Evolutionary conservation across 2,113 vertebrate genomes (phyloP), one percentile per base, ranked within the genome.

Genomic region (Zosterops lateralis): DNA sequence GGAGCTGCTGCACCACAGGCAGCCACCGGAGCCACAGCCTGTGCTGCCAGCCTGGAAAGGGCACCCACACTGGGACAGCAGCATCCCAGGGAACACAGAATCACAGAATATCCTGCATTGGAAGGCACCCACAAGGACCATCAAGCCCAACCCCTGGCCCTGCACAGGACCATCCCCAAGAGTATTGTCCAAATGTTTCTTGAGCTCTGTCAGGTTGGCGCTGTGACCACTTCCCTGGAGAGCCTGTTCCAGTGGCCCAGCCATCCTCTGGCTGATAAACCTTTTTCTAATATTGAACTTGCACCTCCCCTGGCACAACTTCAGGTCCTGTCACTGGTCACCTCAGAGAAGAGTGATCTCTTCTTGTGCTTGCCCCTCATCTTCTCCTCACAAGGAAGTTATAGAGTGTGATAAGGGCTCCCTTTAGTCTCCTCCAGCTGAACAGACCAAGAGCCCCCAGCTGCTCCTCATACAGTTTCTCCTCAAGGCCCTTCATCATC

Each of bases 1-100:
- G 75, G 56, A 92, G 34, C 64, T 2, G 3, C 47, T 93, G 64
- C 48, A 45, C 42, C 0, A 0, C 0, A 0, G 45, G 47, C 82
- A 84, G 3, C 42, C 47, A 77, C 0, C 0, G 62, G 44, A 87
- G 61, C 36, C 1, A 0, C 21, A 64, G 87, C 25, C 62, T 36
- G 58, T 0, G 1, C 51, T 57, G 67, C 58, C 83, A 34, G 58
- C 36, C 58, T 72, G 77, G 36, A 17, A 87, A 42, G n/a, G n/a
- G 22, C 25, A 48, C 47, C 9, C 34, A 9, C 0, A 0, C 47
- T 14, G 3, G 15, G 16, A 42, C 51, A 31, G 5, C 47, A 13
- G 51, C 32, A 51, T 40, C 40, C 56, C 6, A 14, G 10, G 7
- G 25, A 57, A 11, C 51, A 75, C 16, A 29, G 70, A 40, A 51